phyloP scores from a whole-genome alignment of 1,140 invertebrate genomes.

The Melipona quadrifasciata region DNA sequence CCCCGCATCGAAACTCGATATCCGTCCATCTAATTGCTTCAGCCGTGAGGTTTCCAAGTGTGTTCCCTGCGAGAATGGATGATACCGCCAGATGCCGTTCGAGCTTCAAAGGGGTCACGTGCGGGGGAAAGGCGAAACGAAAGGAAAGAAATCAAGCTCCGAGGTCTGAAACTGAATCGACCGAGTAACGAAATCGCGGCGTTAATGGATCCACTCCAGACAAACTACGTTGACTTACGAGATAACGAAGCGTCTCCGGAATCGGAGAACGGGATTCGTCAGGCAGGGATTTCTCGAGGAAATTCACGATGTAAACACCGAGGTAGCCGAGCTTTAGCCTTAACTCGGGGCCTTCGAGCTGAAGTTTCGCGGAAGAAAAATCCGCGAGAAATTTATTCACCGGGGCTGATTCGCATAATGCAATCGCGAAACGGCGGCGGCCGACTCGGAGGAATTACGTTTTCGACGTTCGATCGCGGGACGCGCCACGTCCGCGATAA shows the following conservation, averaged over 20 bases:
- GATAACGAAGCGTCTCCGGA: not conserved
- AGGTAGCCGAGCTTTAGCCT: too few species aligned
- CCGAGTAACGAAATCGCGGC: not conserved
- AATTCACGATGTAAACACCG: not conserved
- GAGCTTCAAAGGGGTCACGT: conserved; percentile 20
- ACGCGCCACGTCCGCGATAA: not conserved
- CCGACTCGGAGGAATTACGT: conserved; percentile 10
- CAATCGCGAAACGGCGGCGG: not conserved
- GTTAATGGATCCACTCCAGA: not conserved
- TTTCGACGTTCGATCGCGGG: not conserved
- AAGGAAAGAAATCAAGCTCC: too few species aligned
- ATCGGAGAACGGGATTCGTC: not conserved
- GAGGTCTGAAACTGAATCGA: not conserved
- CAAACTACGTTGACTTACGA: too few species aligned
- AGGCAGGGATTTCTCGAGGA: not conserved
- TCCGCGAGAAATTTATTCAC: conserved; percentile 6
- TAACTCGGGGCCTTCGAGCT: not conserved
- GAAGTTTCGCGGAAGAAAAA: not conserved
- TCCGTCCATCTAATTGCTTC: conserved; percentile 67
- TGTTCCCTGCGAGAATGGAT: conserved; percentile 50
- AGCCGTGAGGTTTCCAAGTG: conserved; percentile 42
- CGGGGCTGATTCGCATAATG: conserved; percentile 12
- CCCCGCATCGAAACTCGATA: conserved; percentile 63
- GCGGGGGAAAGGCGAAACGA: not conserved
- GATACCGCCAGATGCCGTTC: conserved; percentile 31